A percentile compares a stretch with the other conserved stretches of the same genome.
phyloP scores from a whole-genome alignment of 2,888 invertebrate species.

The Tenthredo amoena region DNA sequence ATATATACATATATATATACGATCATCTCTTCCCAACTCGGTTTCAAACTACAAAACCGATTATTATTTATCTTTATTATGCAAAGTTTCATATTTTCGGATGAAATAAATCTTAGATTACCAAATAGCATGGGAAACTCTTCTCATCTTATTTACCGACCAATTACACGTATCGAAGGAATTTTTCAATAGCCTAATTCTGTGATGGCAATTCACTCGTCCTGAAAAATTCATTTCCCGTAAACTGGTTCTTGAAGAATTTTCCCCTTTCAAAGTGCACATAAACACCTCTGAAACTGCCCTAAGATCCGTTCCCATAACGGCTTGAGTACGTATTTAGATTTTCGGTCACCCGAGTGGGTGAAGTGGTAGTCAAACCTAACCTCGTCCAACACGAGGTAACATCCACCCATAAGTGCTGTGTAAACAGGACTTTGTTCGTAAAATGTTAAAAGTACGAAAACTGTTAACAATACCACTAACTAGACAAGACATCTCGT shows the following conservation, averaged over 20 bases:
- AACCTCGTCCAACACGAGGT: constrained; percentile 58
- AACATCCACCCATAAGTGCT: constrained; percentile 67
- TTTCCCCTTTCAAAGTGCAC: not conserved
- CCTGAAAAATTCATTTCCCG: not conserved
- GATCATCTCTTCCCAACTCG: not conserved
- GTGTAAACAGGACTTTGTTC: constrained; percentile 64
- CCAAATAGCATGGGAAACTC: not conserved
- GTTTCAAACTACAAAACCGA: not conserved
- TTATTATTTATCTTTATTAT: not conserved
- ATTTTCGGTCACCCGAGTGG: constrained; percentile 67
- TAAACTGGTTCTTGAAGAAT: not conserved
- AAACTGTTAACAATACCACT: constrained; percentile 58
- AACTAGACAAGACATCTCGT: constrained; percentile 56
- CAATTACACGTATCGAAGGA: not conserved
- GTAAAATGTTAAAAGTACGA: constrained; percentile 56
- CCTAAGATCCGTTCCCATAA: constrained; percentile 44
- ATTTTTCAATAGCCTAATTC: not conserved
- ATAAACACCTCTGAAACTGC: not conserved
- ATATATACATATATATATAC: not conserved
- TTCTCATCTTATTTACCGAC: not conserved
- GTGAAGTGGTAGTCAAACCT: constrained; percentile 67
- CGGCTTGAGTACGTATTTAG: constrained; percentile 61
- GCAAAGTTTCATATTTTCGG: not conserved
- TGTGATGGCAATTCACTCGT: not conserved
- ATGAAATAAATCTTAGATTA: not conserved